Conservation (phyloP, 2,113 vertebrate genomes). For the Macquaria australasica region DNA sequence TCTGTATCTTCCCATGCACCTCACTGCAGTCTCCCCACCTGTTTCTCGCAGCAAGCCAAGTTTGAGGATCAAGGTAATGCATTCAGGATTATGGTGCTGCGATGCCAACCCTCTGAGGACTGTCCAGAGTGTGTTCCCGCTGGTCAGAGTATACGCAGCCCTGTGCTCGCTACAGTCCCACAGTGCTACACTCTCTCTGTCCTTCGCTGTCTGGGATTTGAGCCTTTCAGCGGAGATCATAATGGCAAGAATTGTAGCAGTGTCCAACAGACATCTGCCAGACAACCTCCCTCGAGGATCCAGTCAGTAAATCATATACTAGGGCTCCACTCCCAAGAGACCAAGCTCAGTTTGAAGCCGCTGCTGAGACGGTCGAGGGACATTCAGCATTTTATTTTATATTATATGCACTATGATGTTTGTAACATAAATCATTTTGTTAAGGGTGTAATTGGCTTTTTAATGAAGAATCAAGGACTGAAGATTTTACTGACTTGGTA, state of each 20-base stretch:
- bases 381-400: background rate
- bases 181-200: background rate
- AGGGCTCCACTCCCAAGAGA: conserved; percentile 28
- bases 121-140: conserved; percentile 8
- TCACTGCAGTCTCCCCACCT: background rate
- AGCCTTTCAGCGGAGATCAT: conserved; percentile 38
- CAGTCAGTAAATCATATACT: conserved; percentile 47
- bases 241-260: conserved; percentile 20
- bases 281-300: conserved; percentile 40
- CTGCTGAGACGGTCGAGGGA: background rate
- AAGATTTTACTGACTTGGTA: conserved; percentile 27
- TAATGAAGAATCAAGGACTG: conserved; percentile 31
- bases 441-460: conserved; percentile 28
- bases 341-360: conserved; percentile 18
- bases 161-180: conserved; percentile 17
- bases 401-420: conserved; percentile 23
- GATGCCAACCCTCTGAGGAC: conserved; percentile 20
- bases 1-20: conserved; percentile 26
- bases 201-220: conserved; percentile 25
- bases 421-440: conserved; percentile 24
- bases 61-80: conserved; percentile 18
- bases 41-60: conserved; percentile 21
- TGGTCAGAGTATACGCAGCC: conserved; percentile 2
- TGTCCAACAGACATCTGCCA: conserved; percentile 31
- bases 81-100: conserved; percentile 27